Evolutionary conservation across 2,797 vertebrate species (phyloP).

Genomic region (Coluber constrictor): DNA sequence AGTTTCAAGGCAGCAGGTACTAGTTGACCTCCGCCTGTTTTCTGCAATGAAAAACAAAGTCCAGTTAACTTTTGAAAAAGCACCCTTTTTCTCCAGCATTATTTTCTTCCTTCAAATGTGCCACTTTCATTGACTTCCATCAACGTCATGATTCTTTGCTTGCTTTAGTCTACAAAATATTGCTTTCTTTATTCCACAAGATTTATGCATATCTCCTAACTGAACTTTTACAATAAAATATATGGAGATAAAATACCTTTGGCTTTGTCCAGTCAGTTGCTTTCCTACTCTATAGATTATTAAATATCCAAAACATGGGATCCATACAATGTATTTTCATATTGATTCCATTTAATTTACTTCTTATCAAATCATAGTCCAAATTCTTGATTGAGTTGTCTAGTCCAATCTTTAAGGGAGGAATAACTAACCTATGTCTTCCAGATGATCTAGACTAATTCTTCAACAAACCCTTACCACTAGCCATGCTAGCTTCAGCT

Average conservation of each 20-base stretch:
- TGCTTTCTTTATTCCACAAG: background rate
- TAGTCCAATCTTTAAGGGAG: background rate
- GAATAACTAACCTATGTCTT: background rate
- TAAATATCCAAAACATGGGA: background rate
- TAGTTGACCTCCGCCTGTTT: too few relatives aligned
- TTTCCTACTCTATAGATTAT: background rate
- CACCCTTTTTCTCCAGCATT: background rate
- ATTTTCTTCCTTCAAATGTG: background rate
- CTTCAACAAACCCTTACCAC: too few relatives aligned
- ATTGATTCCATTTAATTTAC: background rate
- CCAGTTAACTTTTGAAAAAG: background rate
- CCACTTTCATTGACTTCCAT: background rate
- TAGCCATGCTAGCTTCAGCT: too few relatives aligned
- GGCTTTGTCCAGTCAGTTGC: background rate
- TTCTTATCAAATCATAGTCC: background rate
- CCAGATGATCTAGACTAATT: background rate
- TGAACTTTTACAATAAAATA: background rate
- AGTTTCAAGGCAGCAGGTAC: too few relatives aligned
- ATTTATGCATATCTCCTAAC: background rate
- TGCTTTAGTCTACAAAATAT: background rate
- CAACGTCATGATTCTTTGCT: background rate
- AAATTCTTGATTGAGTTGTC: background rate
- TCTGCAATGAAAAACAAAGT: background rate
- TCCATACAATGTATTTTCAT: background rate
- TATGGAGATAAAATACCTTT: background rate